Percentiles rank a stretch among this genome's conserved stretches.
phyloP scores from a whole-genome alignment of 2,113 vertebrate genomes.

The Spilogale gracilis region DNA sequence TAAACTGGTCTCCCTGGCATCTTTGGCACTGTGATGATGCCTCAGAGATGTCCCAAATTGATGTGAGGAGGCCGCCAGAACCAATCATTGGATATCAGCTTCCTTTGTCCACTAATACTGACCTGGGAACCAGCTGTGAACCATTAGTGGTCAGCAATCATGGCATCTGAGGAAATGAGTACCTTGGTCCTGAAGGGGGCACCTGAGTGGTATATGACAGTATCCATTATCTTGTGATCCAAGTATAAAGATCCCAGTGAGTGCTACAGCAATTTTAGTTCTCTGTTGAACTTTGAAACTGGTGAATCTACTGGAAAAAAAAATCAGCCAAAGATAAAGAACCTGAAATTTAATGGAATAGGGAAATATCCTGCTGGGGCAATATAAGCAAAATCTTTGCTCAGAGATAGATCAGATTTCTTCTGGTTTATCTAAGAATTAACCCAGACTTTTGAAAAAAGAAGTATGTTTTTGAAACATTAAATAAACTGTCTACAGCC shows the following conservation, averaged over 20 bases:
- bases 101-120: background rate
- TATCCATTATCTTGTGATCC: background rate
- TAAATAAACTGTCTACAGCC: background rate
- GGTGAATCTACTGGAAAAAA: constrained; percentile 35
- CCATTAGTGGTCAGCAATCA: background rate
- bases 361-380: constrained; percentile 38
- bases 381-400: constrained; percentile 58
- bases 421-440: constrained; percentile 51
- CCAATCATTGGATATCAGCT: background rate
- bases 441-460: background rate
- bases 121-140: background rate
- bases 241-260: background rate
- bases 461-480: background rate
- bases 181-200: background rate
- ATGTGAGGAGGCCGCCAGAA: background rate
- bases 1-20: background rate
- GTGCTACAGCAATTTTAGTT: background rate
- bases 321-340: background rate
- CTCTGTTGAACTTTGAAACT: constrained; percentile 33
- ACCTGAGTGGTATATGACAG: background rate
- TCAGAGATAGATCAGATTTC: constrained; percentile 34
- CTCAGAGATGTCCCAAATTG: background rate
- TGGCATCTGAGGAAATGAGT: background rate
- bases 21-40: background rate
- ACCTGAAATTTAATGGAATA: constrained; percentile 31